phyloP scores from a whole-genome alignment of 2,113 vertebrate species.

The Alexandromys fortis region DNA sequence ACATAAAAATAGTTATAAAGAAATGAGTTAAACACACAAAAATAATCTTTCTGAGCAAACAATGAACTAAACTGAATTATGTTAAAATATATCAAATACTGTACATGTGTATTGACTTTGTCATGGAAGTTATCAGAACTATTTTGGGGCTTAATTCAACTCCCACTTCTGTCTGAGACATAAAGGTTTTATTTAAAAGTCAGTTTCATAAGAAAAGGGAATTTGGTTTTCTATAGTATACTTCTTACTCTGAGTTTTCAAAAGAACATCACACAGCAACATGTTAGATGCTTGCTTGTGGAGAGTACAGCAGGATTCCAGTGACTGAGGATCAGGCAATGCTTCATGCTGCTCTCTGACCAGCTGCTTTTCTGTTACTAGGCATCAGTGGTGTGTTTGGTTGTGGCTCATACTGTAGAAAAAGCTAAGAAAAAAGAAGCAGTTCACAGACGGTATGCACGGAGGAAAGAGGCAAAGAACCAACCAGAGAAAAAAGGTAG shows the following conservation, averaged over 20 bases:
- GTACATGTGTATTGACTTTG: constrained; percentile 78
- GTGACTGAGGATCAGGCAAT: constrained; percentile 27
- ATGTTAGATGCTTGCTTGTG: constrained; percentile 68
- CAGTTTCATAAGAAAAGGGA: constrained; percentile 81
- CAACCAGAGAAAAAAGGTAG: background rate
- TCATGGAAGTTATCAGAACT: constrained; percentile 83
- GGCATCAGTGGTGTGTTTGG: background rate
- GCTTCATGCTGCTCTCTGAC: background rate
- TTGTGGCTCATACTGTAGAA: background rate
- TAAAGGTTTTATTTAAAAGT: constrained; percentile 77
- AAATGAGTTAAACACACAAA: constrained; percentile 65
- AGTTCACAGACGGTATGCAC: background rate
- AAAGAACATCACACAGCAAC: constrained; percentile 79
- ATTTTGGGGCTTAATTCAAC: constrained; percentile 83
- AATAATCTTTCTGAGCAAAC: constrained; percentile 69
- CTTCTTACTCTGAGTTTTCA: constrained; percentile 78
- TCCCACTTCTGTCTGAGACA: constrained; percentile 82
- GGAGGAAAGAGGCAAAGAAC: background rate
- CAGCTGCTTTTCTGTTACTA: background rate
- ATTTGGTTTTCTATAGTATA: constrained; percentile 77
- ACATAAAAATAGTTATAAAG: background rate
- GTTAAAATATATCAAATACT: constrained; percentile 85
- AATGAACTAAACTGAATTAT: constrained; percentile 77
- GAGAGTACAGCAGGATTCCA: constrained; percentile 47
- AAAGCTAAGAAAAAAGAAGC: background rate